A percentile compares a stretch with the other conserved stretches of the same genome.
Evolutionary conservation across 2,113 vertebrate genomes (phyloP).

Genomic region (Nothoprocta pentlandii): DNA sequence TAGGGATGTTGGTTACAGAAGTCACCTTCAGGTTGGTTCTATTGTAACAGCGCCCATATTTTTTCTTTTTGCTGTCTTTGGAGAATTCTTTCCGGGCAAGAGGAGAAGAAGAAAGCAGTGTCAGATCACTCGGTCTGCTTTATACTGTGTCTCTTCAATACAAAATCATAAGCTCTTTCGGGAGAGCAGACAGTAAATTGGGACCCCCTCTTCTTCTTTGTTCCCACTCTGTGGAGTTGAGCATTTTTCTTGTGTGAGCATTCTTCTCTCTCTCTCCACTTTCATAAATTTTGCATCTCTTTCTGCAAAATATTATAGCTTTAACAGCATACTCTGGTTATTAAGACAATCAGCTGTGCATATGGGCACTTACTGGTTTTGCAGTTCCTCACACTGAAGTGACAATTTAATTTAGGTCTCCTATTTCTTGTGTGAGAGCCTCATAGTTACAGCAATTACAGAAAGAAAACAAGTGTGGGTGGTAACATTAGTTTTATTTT

Average conservation of each 20-base stretch:
- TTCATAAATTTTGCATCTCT: not conserved
- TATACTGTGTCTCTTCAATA: not conserved
- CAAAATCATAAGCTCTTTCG: not conserved
- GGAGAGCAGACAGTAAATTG: not conserved
- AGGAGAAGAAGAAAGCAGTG: rapidly evolving
- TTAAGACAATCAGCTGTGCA: not conserved
- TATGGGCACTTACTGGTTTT: not conserved
- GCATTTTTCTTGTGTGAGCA: not conserved
- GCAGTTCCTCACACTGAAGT: not conserved
- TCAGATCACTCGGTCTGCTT: not conserved
- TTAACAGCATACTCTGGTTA: not conserved
- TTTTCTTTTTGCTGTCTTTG: not conserved
- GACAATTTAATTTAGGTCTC: not conserved
- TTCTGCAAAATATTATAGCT: not conserved
- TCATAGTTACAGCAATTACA: not conserved
- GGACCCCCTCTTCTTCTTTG: not conserved
- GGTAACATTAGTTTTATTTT: not conserved
- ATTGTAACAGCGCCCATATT: not conserved
- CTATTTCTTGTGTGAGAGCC: not conserved
- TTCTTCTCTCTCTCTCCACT: not conserved
- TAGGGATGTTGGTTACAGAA: not conserved
- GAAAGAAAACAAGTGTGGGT: not conserved
- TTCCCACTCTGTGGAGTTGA: not conserved
- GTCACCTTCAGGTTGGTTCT: not conserved
- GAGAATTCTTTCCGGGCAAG: not conserved